Evolutionary conservation across 2,888 invertebrate species (phyloP), one percentile per base, ranked within the genome.

Genomic region (Lathronympha strigana): DNA sequence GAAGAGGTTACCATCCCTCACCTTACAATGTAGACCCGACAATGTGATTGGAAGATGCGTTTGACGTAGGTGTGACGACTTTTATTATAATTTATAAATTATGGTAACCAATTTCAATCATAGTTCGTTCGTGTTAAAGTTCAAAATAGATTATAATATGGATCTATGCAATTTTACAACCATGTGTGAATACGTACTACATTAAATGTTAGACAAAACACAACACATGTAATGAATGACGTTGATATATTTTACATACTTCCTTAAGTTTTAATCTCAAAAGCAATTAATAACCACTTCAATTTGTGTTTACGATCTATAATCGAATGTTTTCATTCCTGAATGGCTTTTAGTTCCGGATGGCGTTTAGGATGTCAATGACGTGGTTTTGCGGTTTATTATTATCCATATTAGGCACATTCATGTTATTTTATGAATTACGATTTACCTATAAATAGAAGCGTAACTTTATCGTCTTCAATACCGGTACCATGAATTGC

Each of bases 331-430:
- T 53, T 21, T 38, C 36, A n/a, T 53, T 11, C 15, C 4, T 21
- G 23, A 47, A 36, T 53, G 13, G 0, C n/a, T 36, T 21, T 36
- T 36, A 36, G 23, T 15, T 2, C 53, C 53, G 53, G 53, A 53
- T 53, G 21, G 53, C 21, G 21, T 53, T 53, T 53, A 53, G 33
- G 51, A 53, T 53, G 33, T 36, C 19, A 36, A 36, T 53, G 51
- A 53, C 33, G 51, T 33, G 33, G 19, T 15, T 53, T 53, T 53
- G 33, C 8, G 33, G 51, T 51, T 51, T 23, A 23, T 23, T 47
- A 6, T 47, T 45, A 23, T 9, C 33, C 21, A 21, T 43, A n/a
- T 19, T 21, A 23, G 13, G 13, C 23, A 23, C 13, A 19, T 33
- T 33, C 2, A 33, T 11, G 9, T 11, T 33, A 3, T 25, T 25